Evolutionary conservation across 2,888 invertebrate species (phyloP).

Genomic region (Tricholauxania praeusta): DNA sequence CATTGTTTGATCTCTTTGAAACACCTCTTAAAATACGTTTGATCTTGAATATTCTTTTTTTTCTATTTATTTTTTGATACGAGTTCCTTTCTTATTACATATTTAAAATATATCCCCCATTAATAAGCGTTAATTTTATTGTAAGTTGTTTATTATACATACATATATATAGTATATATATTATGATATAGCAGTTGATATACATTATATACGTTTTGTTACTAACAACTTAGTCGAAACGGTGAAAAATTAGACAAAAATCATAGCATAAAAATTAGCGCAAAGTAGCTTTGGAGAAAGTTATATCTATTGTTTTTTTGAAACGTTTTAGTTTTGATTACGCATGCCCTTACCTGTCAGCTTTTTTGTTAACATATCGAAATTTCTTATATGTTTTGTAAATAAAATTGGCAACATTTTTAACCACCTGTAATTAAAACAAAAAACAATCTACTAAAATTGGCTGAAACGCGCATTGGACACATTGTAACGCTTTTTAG

Average conservation of each 20-base stretch:
- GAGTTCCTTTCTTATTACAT: neutral
- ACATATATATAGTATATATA: neutral
- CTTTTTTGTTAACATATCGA: neutral
- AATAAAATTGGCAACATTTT: slow-evolving; percentile 26
- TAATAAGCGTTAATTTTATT: neutral
- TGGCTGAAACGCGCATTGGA: neutral
- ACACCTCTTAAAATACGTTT: neutral
- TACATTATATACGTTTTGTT: neutral
- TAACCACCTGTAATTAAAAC: neutral
- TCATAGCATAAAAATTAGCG: neutral
- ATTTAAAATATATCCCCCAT: neutral
- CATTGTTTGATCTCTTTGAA: neutral
- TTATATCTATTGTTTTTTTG: neutral
- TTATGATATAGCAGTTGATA: neutral
- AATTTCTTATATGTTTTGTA: slow-evolving; percentile 17
- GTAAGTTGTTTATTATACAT: slow-evolving; percentile 9
- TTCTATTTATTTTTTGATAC: neutral
- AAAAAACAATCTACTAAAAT: neutral
- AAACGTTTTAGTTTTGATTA: slow-evolving; percentile 21
- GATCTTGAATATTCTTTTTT: slow-evolving; percentile 1
- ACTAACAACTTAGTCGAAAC: slow-evolving; percentile 2
- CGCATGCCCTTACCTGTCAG: slow-evolving; percentile 4
- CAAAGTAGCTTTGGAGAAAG: slow-evolving; percentile 1
- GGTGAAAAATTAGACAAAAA: neutral
- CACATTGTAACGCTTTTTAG: neutral